Percentiles rank a stretch among this genome's conserved stretches.
Evolutionary conservation across 2,797 vertebrate species (phyloP).

Genomic region (Acanthornis magna): DNA sequence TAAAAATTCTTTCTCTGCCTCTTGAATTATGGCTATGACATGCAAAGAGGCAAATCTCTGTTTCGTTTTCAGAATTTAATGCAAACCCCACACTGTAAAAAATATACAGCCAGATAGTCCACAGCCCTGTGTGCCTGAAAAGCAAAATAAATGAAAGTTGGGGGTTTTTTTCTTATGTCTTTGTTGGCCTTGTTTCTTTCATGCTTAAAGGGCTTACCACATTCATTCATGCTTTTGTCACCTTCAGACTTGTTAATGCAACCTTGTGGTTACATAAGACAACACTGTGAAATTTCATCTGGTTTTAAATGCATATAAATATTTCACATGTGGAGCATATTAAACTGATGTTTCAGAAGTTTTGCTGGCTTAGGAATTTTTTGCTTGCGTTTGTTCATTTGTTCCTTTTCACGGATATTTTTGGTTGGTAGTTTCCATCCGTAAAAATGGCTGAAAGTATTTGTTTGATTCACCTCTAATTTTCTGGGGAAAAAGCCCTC

Average conservation of each 20-base stretch:
- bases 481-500: neutral
- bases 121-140: neutral
- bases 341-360: neutral
- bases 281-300: conserved; percentile 18
- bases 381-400: neutral
- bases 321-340: neutral
- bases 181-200: neutral
- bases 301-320: neutral
- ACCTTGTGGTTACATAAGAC: neutral
- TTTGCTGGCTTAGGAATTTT: neutral
- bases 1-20: neutral
- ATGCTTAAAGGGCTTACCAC: neutral
- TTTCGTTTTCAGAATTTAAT: neutral
- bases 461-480: neutral
- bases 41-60: neutral
- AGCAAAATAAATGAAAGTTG: neutral
- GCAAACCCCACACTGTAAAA: neutral
- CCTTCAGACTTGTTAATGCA: conserved; percentile 39
- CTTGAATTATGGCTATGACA: neutral
- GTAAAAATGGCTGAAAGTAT: neutral
- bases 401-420: neutral
- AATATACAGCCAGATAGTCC: neutral
- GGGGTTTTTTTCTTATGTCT: neutral
- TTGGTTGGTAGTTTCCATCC: neutral
- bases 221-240: conserved; percentile 32